phyloP scores from a whole-genome alignment of 1,140 invertebrate genomes.

The Sycophaga agraensis region DNA sequence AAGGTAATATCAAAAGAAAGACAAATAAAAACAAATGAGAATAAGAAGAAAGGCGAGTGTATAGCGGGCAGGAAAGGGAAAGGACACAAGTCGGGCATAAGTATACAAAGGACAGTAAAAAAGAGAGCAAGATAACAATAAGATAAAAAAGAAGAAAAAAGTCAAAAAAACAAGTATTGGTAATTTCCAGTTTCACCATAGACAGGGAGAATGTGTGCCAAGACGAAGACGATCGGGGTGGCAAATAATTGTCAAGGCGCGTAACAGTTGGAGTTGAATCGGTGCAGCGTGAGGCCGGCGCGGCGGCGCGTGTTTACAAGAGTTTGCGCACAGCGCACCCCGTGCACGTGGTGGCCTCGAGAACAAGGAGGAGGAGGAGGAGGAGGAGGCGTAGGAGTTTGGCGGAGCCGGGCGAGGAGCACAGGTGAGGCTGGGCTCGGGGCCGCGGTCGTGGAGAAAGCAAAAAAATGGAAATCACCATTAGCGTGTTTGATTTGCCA shows the following conservation, averaged over 20 bases:
- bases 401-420: neutral
- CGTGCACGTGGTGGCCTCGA: no score
- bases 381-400: neutral
- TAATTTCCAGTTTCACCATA: slow-evolving; percentile 29
- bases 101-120: no score
- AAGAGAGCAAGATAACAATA: no score
- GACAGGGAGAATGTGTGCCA: no score
- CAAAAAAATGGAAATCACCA: slow-evolving; percentile 62
- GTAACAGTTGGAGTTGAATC: no score
- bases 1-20: slow-evolving; percentile 6
- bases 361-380: neutral
- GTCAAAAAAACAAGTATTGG: slow-evolving; percentile 23
- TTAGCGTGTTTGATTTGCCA: slow-evolving; percentile 60
- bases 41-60: neutral
- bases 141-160: no score
- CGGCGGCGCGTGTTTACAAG: no score
- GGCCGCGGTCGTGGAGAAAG: slow-evolving; percentile 41
- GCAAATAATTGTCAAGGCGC: no score
- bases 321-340: no score
- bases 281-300: no score
- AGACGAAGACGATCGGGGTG: no score
- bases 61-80: neutral
- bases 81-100: neutral
- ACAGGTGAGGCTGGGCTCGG: neutral
- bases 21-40: slow-evolving; percentile 22